Evolutionary conservation across 2,113 vertebrate species (phyloP).

Genomic region (Calidris pygmaea): DNA sequence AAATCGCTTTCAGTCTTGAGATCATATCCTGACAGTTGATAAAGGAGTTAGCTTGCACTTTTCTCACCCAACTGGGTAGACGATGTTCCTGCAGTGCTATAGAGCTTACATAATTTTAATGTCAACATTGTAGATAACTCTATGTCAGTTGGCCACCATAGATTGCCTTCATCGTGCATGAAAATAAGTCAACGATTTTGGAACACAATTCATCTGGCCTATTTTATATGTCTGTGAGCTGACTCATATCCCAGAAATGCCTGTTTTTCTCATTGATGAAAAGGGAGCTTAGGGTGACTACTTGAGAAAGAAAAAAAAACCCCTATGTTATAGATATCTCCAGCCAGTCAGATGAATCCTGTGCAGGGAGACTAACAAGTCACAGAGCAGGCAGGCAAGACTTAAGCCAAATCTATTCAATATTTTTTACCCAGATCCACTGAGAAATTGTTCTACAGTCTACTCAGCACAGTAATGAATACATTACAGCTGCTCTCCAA

Average conservation of each 20-base stretch:
- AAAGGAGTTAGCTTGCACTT: not conserved
- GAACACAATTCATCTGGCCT: not conserved
- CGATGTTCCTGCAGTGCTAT: not conserved
- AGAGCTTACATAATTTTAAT: not conserved
- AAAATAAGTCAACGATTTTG: not conserved
- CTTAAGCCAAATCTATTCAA: not conserved
- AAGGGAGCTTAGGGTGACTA: not conserved
- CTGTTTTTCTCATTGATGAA: not conserved
- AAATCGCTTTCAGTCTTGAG: not conserved
- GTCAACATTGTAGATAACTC: not conserved
- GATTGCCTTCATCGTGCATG: rapidly evolving
- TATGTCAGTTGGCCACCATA: not conserved
- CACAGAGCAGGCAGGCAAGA: not conserved
- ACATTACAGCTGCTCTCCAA: not conserved
- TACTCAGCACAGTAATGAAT: not conserved
- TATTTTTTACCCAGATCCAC: not conserved
- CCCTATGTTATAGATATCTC: not conserved
- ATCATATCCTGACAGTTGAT: not conserved
- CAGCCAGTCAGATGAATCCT: not conserved
- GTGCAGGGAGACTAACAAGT: not conserved
- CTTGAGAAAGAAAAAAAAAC: not conserved
- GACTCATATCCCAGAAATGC: not conserved
- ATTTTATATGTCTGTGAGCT: not conserved
- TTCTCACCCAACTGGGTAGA: not conserved
- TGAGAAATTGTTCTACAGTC: not conserved